Evolutionary conservation across 2,888 invertebrate species (phyloP).

Genomic region (Caprella mutica): DNA sequence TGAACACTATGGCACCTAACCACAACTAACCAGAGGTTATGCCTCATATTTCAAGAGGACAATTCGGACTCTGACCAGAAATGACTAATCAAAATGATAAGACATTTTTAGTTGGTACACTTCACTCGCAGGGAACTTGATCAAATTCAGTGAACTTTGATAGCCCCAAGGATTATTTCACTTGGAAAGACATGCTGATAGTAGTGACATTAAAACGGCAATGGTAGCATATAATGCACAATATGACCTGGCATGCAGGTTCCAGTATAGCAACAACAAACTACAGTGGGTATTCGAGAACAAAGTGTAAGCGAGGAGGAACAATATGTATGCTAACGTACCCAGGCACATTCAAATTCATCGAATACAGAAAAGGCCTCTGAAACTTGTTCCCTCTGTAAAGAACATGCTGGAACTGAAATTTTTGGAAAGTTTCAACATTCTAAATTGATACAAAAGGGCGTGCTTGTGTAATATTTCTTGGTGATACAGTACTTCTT

Average conservation of each 20-base stretch:
- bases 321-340: neutral
- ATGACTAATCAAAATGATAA: neutral
- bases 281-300: neutral
- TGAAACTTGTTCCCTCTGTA: neutral
- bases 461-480: neutral
- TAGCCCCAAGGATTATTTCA: neutral
- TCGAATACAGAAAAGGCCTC: neutral
- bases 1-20: neutral
- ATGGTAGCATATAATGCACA: neutral
- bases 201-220: neutral
- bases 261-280: neutral
- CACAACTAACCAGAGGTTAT: slow-evolving; percentile 1
- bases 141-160: slow-evolving; percentile 7
- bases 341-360: neutral
- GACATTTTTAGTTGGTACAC: neutral
- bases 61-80: neutral
- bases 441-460: neutral
- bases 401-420: neutral
- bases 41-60: neutral
- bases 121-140: slow-evolving; percentile 8
- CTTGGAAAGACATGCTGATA: slow-evolving; percentile 6
- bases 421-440: neutral
- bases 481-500: neutral
- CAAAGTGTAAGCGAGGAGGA: neutral
- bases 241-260: neutral